A percentile compares a stretch with the other conserved stretches of the same genome.
Conservation (phyloP, 2,113 vertebrate genomes). For the Meriones unguiculatus region DNA sequence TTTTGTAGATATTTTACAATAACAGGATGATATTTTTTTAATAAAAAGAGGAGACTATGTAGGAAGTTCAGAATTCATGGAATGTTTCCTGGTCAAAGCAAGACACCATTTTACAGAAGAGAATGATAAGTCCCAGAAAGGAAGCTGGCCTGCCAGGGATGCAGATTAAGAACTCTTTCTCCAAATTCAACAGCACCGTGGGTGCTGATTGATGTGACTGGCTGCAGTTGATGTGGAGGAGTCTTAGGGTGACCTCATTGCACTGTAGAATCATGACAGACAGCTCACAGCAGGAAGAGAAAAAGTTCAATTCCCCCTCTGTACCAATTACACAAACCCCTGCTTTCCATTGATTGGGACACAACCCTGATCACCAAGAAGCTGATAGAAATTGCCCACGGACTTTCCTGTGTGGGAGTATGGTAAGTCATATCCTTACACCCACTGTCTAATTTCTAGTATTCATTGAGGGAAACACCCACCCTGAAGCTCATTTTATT, state of each 20-base stretch:
- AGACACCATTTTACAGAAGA: constrained; percentile 32
- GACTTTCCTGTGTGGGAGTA: constrained; percentile 18
- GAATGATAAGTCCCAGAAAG: constrained; percentile 31
- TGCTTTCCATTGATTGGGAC: constrained; percentile 45
- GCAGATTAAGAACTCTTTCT: not conserved
- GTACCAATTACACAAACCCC: constrained; percentile 41
- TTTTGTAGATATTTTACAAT: constrained; percentile 12
- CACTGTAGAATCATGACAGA: constrained; percentile 12
- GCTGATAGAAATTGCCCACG: constrained; percentile 43
- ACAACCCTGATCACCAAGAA: constrained; percentile 18
- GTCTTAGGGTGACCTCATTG: constrained; percentile 21
- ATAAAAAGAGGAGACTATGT: not conserved
- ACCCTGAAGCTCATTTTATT: not conserved
- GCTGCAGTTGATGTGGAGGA: constrained; percentile 33
- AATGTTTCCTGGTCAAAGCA: constrained; percentile 1
- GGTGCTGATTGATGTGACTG: constrained; percentile 45
- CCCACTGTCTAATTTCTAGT: not conserved
- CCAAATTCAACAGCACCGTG: not conserved
- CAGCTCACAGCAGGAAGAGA: constrained; percentile 46
- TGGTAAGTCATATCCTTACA: not conserved
- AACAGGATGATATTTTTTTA: not conserved
- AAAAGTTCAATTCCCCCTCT: constrained; percentile 24
- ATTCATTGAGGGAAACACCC: not conserved
- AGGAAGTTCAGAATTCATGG: not conserved
- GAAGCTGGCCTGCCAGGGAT: not conserved